Conservation (phyloP, 2,888 invertebrate species). For the Tetheella fluctuosa region DNA sequence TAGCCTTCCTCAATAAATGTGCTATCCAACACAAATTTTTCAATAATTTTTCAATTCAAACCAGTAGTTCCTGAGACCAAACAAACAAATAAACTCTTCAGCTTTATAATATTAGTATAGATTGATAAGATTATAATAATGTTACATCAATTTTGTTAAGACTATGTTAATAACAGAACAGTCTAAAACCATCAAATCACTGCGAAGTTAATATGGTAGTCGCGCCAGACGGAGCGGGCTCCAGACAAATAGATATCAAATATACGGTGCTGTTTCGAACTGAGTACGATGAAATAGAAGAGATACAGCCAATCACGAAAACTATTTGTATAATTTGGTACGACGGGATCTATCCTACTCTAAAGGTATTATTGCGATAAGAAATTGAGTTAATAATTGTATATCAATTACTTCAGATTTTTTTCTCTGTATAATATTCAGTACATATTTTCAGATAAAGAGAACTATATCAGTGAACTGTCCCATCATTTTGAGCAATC, state of each 20-base stretch:
- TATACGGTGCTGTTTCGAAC: slow-evolving; percentile 70
- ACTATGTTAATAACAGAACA: slow-evolving; percentile 53
- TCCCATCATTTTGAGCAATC: slow-evolving; percentile 74
- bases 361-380: slow-evolving; percentile 53
- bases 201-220: slow-evolving; percentile 63
- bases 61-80: no score
- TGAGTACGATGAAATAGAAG: slow-evolving; percentile 66
- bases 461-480: slow-evolving; percentile 71
- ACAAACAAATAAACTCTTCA: no score
- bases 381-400: not conserved
- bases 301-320: slow-evolving; percentile 67
- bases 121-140: not conserved
- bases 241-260: slow-evolving; percentile 64
- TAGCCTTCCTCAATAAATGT: no score
- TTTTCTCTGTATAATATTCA: not conserved
- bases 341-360: slow-evolving; percentile 75
- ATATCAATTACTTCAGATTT: no score
- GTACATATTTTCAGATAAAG: slow-evolving; percentile 69
- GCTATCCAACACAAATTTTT: no score
- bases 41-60: no score
- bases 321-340: slow-evolving; percentile 74
- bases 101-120: no score
- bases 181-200: slow-evolving; percentile 66
- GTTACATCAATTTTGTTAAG: not conserved
- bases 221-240: slow-evolving; percentile 67